These are phyloP conservation scores for Sebastes wilsoni DNA, from an alignment of 2,797 vertebrate genomes.

Conservation along the genomic window DNA sequence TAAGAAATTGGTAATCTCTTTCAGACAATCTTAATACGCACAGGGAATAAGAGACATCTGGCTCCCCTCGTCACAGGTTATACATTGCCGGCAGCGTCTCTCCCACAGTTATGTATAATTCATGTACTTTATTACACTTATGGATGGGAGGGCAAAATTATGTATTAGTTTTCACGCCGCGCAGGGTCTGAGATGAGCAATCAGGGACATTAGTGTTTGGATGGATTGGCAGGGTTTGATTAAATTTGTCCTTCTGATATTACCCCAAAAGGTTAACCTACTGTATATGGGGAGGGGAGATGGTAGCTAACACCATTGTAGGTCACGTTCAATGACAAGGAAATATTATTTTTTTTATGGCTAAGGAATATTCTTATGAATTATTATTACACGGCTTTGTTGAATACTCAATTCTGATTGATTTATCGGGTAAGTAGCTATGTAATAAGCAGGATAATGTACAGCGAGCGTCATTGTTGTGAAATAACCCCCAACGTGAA, in stretches of 20 bases:
- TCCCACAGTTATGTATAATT: slow-evolving; percentile 48
- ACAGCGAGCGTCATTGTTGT: too few species aligned
- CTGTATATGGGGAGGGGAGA: neutral
- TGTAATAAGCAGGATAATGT: too few species aligned
- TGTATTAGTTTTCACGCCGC: slow-evolving; percentile 22
- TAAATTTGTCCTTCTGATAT: slow-evolving; percentile 31
- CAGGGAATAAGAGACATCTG: slow-evolving; percentile 21
- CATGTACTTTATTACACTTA: slow-evolving; percentile 38
- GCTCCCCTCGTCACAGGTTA: slow-evolving; percentile 28
- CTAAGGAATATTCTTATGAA: neutral
- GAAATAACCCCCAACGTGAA: too few species aligned
- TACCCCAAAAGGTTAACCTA: slow-evolving; percentile 27
- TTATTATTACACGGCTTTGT: neutral
- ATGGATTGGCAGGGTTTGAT: slow-evolving; percentile 38
- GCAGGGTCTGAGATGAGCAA: slow-evolving; percentile 9
- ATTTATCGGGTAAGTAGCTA: too few species aligned
- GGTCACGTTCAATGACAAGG: neutral
- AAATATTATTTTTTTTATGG: neutral
- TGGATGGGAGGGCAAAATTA: slow-evolving; percentile 13
- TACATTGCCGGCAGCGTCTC: slow-evolving; percentile 18
- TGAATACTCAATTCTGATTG: too few species aligned
- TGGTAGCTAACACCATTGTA: neutral
- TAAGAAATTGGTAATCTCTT: slow-evolving; percentile 29
- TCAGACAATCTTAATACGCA: slow-evolving; percentile 9
- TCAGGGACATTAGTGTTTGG: slow-evolving; percentile 12